Base-by-base conservation (phyloP, 2,113 vertebrate species). In the Cyanoliseus patagonus region DNA sequence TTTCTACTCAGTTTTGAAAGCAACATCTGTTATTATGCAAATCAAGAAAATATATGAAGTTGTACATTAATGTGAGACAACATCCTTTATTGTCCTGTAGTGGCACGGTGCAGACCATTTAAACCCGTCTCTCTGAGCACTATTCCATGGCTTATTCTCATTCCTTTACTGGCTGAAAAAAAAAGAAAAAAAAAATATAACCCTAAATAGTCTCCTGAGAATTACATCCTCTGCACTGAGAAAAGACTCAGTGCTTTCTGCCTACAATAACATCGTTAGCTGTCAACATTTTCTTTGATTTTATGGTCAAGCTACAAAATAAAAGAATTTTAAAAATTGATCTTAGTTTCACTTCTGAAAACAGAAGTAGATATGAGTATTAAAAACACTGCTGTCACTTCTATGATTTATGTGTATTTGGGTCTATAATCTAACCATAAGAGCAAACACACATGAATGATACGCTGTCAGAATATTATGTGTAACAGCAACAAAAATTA, bases 61-160 rank as follows among this genome's bases (percentile, higher is more conserved):
- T 74, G 8, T 31, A 52, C 5, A 16, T 33, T 47, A 52, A 15
- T 74, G 12, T 57, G 6, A 89, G 20, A 73, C 69, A 69, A 69
- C 6, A n/a, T 4, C 10, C 13, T 61, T 83, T 52, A 51, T 69
- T 69, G 42, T 74, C 35, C 30, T 67, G 3, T 37, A 27, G 18
- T 3, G 1, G 3, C 35, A 64, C 3, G 3, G 3, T 35, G 37
- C 15, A 79, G 19, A 28, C 5, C 2, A 3, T 42, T 62, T 11
- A 70, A 72, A 5, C 44, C 20, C 33, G 27, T 33, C 6, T 62
- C 23, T 83, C 53, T 61, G 4, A 86, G 18, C 27, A 52, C 4
- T 44, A 6, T 11, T 80, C 22, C 13, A 23, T 9, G 27, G 6
- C 11, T 85, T 16, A 30, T 57, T 75, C 70, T 67, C 35, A 53